These are phyloP conservation scores for Scolopax rusticola DNA, from an alignment of 2,797 vertebrate species.

Conservation along the genomic window DNA sequence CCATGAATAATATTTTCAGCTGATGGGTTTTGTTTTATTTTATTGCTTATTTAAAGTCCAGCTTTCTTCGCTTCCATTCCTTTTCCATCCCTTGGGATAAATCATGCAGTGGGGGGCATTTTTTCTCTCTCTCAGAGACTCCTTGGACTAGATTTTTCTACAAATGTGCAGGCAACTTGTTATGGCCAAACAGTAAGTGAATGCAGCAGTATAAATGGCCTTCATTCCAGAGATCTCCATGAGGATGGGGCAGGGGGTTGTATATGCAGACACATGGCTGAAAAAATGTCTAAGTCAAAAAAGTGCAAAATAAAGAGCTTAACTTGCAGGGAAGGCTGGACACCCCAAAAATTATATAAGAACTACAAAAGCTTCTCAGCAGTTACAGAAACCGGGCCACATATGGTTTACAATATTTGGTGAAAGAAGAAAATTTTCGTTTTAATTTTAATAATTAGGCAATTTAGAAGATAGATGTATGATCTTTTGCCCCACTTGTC, in stretches of 20 bases:
- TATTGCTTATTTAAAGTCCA: constrained; percentile 8
- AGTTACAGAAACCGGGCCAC: background rate
- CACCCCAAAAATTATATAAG: background rate
- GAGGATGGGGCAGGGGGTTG: background rate
- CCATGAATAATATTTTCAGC: background rate
- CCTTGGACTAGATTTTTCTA: constrained; percentile 28
- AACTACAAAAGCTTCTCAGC: background rate
- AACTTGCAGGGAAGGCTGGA: background rate
- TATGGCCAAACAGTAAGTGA: background rate
- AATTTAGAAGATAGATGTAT: background rate
- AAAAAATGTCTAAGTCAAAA: background rate
- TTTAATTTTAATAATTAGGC: background rate
- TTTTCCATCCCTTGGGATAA: background rate
- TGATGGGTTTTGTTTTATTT: background rate
- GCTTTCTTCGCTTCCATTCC: background rate
- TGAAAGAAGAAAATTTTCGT: background rate
- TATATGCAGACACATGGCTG: background rate
- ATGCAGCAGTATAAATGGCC: background rate
- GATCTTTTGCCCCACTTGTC: background rate
- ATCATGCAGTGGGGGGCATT: background rate
- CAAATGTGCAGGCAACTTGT: background rate
- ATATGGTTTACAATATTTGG: background rate
- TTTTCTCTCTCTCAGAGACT: background rate
- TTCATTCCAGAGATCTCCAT: background rate
- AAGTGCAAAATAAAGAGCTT: background rate